A percentile compares a stretch with the other conserved stretches of the same genome.
These are phyloP conservation scores for Brachyhypopomus gauderio DNA, from an alignment of 2,113 vertebrate species.

Conservation along the genomic window DNA sequence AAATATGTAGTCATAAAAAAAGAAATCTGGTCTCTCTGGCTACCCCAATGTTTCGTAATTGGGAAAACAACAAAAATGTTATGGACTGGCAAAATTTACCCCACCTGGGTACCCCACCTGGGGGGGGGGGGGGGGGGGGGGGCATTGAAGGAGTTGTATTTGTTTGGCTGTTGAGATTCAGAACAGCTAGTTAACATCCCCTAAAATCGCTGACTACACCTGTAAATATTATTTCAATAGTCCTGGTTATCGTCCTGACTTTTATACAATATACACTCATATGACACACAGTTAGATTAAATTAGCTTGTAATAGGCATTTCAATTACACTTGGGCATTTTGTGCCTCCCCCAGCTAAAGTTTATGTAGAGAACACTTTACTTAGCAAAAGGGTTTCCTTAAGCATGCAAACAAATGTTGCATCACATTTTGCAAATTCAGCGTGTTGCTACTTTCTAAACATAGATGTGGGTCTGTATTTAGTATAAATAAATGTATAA, in stretches of 20 bases:
- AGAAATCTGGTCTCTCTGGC: too few species aligned
- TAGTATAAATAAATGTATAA: conserved; percentile 31
- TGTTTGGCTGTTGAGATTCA: too few species aligned
- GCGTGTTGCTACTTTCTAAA: conserved; percentile 23
- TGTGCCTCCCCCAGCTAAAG: conserved; percentile 8
- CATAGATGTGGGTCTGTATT: conserved; percentile 24
- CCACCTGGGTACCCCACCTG: too few species aligned
- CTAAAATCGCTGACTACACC: too few species aligned
- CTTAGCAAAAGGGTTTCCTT: neutral
- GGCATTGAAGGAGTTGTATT: too few species aligned
- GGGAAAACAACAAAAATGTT: too few species aligned
- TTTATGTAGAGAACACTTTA: conserved; percentile 4
- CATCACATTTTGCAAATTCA: conserved; percentile 20
- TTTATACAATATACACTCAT: neutral
- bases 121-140: too few species aligned
- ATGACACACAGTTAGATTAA: conserved; percentile 12
- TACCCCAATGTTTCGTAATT: too few species aligned
- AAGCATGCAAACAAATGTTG: conserved; percentile 26
- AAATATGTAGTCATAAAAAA: too few species aligned
- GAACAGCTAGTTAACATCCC: too few species aligned
- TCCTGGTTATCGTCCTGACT: neutral
- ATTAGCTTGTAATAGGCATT: neutral
- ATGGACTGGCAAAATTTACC: too few species aligned
- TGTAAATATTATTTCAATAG: too few species aligned
- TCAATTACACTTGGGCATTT: conserved; percentile 15